A percentile compares a stretch with the other conserved stretches of the same genome.
These are phyloP conservation scores for Phalera bucephala DNA, from an alignment of 2,888 invertebrate species.

Conservation along the genomic window DNA sequence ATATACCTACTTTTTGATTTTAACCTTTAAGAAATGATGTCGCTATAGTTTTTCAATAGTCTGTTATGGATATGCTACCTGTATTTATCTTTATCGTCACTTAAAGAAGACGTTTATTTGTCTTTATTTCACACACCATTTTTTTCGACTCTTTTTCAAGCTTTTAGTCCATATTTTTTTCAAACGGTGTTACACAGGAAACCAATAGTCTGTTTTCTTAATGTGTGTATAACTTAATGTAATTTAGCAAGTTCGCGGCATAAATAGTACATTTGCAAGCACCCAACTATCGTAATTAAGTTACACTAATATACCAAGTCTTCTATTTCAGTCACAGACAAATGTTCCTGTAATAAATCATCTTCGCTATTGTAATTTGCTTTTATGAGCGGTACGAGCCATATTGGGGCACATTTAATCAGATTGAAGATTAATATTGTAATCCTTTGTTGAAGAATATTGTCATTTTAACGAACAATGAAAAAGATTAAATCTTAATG, in stretches of 20 bases:
- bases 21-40: too few species aligned
- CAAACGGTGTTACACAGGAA: too few species aligned
- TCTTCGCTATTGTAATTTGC: conserved; percentile 17
- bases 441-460: not conserved
- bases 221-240: too few species aligned
- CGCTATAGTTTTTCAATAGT: not conserved
- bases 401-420: conserved; percentile 2
- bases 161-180: too few species aligned
- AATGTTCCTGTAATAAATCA: conserved; percentile 29
- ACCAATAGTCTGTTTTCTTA: too few species aligned
- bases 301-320: conserved; percentile 12
- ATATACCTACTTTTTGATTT: too few species aligned
- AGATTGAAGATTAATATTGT: not conserved
- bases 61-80: not conserved
- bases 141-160: too few species aligned
- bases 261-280: conserved; percentile 14
- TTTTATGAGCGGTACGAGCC: conserved; percentile 24
- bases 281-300: conserved; percentile 26
- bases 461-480: too few species aligned
- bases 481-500: too few species aligned
- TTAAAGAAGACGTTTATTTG: not conserved
- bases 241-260: conserved; percentile 11
- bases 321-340: conserved; percentile 24
- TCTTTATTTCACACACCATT: too few species aligned
- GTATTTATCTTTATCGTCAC: not conserved